These are phyloP conservation scores for Cryptocheilus praepositus DNA, from an alignment of 2,888 invertebrate genomes.

Conservation along the genomic window DNA sequence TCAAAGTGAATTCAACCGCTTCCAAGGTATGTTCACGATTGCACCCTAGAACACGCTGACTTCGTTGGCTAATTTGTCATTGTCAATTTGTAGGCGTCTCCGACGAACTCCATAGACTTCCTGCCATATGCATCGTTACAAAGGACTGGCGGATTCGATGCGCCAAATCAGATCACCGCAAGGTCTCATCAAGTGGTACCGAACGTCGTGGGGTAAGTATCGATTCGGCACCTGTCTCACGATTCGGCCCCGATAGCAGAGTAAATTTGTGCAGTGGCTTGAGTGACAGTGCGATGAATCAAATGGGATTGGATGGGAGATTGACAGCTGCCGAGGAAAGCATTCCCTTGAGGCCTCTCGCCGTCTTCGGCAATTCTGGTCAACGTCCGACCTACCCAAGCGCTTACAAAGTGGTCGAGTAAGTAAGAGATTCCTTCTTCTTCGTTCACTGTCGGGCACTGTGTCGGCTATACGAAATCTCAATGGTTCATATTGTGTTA, in stretches of 20 bases:
- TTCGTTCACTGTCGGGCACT: conserved; percentile 27
- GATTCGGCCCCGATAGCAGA: too few relatives aligned
- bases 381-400: conserved; percentile 73
- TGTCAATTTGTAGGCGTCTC: conserved; percentile 69
- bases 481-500: conserved; percentile 23
- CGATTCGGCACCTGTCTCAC: conserved; percentile 10
- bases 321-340: conserved; percentile 79
- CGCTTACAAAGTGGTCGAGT: conserved; percentile 84
- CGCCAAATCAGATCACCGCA: conserved; percentile 78
- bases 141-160: conserved; percentile 75
- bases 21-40: conserved; percentile 66
- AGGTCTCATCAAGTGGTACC: conserved; percentile 74
- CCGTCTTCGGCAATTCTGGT: conserved; percentile 76
- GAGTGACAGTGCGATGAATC: conserved; percentile 69
- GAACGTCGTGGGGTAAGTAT: conserved; percentile 71
- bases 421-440: conserved; percentile 74
- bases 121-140: conserved; percentile 79
- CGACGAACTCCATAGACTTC: conserved; percentile 77
- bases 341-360: conserved; percentile 86
- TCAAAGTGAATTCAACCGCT: conserved; percentile 78
- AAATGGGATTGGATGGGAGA: conserved; percentile 64
- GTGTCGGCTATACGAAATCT: conserved; percentile 17
- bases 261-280: conserved; percentile 56
- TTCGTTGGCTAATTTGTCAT: not conserved
- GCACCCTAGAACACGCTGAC: not conserved